Evolutionary conservation across 1,140 invertebrate genomes (phyloP), one percentile per base, ranked within the genome.

Genomic region (Bombus difficillimus): DNA sequence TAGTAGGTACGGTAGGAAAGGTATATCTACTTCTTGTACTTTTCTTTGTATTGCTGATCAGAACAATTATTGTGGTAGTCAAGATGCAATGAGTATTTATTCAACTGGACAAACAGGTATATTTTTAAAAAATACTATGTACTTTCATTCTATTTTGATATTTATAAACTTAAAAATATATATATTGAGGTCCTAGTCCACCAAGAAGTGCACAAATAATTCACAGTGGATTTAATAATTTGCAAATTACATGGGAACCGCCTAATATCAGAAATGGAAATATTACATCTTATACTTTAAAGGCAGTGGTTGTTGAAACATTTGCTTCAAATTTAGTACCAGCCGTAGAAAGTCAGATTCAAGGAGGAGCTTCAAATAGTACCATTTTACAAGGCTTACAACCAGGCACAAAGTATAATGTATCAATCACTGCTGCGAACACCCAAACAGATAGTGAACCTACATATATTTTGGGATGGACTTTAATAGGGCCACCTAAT

Each of bases 361-460:
- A 95, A 87, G 94, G 95, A 28, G 96, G 95, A 78, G 87, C 75
- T 43, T 93, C 95, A 0, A 93, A 94, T 39, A 92, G 77, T 78
- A 94, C 94, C 37, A 88, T 92, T 69, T 89, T 98, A 1, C 95
- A 95, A 75, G 96, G 96, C 86, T 93, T 98, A 6, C 96, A 97
- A 78, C 97, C 97, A 2, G 97, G 97, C 13, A 97, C 97, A 2
- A 94, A 96, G 28, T 98, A 98, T 90, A 97, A 96, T 80, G 95
- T 98, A 18, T 96, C 96, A 57, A 96, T 98, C 2, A 94, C 95
- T 43, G 97, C 97, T 2, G 94, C 95, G 6, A 97, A 97, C 87
- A 93, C 90, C 69, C 95, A 96, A 84, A 96, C 96, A 2, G 94
- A 95, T 64, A 97, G 97, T 41, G 94, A 96, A 2, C 94, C 96